Evolutionary conservation across 1,140 invertebrate genomes (phyloP).

Genomic region (Babylonia areolata): DNA sequence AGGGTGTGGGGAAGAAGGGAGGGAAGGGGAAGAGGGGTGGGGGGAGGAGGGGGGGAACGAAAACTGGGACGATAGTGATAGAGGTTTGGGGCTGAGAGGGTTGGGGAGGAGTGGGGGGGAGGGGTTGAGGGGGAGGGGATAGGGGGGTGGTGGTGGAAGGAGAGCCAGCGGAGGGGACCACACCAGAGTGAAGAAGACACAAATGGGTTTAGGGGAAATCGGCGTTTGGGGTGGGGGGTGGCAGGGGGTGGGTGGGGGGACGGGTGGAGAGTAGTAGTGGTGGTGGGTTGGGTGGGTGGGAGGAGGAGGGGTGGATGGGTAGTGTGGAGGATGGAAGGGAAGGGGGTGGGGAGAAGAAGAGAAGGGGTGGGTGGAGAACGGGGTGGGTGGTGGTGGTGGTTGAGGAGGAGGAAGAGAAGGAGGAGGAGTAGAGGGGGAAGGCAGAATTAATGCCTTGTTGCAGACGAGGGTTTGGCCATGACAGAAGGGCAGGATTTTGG

Average conservation of each 20-base stretch:
- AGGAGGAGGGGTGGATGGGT: neutral
- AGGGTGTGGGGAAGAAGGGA: too few relatives aligned
- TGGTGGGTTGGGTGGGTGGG: neutral
- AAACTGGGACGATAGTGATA: too few relatives aligned
- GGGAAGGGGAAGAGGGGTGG: neutral
- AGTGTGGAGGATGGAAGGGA: neutral
- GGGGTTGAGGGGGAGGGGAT: too few relatives aligned
- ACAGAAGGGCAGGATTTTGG: neutral
- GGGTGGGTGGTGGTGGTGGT: neutral
- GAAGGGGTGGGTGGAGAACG: neutral
- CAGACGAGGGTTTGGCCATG: neutral
- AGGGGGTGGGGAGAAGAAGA: neutral
- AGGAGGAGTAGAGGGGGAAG: neutral
- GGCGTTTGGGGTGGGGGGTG: neutral
- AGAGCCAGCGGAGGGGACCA: neutral
- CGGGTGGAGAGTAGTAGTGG: neutral
- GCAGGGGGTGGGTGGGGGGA: neutral
- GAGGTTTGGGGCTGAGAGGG: too few relatives aligned
- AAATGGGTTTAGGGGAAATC: too few relatives aligned
- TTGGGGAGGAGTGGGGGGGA: neutral
- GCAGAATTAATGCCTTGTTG: neutral
- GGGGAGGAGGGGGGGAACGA: neutral
- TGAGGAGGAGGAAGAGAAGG: neutral
- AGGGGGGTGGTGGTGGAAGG: neutral
- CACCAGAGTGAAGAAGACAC: too few relatives aligned